These are phyloP conservation scores for Pitta sordida DNA, from an alignment of 2,113 vertebrate species.

Conservation along the genomic window DNA sequence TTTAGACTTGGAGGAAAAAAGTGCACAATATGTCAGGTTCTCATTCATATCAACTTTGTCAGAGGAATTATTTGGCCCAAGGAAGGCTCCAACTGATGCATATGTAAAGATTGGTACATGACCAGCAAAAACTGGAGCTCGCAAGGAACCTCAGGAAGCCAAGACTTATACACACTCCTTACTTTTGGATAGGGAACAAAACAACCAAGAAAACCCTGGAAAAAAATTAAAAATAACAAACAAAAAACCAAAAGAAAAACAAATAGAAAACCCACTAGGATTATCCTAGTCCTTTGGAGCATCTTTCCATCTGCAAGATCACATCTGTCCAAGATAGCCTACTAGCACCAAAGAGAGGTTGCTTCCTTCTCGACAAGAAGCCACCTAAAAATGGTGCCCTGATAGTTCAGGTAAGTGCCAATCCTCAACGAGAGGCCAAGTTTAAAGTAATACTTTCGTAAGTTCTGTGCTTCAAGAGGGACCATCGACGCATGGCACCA, in stretches of 20 bases:
- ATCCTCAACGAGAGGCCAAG: conserved; percentile 68
- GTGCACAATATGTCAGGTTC: not conserved
- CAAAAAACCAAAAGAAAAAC: not conserved
- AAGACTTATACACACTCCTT: not conserved
- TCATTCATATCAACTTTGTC: not conserved
- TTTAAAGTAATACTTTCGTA: conserved; percentile 73
- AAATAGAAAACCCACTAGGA: conserved; percentile 33
- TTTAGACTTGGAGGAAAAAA: not conserved
- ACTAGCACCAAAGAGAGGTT: conserved; percentile 58
- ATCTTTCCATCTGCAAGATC: conserved; percentile 74
- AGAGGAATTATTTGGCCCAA: not conserved
- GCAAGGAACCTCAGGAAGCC: not conserved
- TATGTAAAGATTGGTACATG: not conserved
- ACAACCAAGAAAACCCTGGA: not conserved
- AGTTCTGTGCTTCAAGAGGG: conserved; percentile 80
- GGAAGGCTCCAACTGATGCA: not conserved
- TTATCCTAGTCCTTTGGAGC: conserved; percentile 73
- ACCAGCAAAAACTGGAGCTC: not conserved
- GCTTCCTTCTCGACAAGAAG: conserved; percentile 44
- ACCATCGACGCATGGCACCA: conserved; percentile 64
- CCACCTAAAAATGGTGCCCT: conserved; percentile 46
- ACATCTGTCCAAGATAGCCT: conserved; percentile 9
- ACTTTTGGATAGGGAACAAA: not conserved
- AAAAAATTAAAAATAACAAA: not conserved
- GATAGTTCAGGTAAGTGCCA: conserved; percentile 69